phyloP scores from a whole-genome alignment of 2,113 vertebrate species.

The Orycteropus afer region DNA sequence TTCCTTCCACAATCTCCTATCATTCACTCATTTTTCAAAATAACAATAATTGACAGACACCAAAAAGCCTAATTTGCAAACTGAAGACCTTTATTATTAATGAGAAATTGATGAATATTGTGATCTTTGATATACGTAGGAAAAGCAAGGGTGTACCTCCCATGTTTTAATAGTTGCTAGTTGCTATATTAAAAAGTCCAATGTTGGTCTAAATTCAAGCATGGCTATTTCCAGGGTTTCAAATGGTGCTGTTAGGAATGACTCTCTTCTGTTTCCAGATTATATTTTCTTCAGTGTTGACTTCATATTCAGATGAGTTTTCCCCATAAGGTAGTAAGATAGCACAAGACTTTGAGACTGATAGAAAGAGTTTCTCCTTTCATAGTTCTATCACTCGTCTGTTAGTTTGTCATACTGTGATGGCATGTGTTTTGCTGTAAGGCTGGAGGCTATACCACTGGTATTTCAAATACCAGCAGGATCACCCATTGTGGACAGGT shows the following conservation, averaged over 20 bases:
- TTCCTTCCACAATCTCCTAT: rapidly evolving
- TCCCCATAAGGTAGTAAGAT: background rate
- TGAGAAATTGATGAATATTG: background rate
- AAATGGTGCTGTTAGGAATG: background rate
- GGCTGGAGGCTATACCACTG: no score
- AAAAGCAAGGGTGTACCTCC: background rate
- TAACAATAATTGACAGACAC: background rate
- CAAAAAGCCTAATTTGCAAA: background rate
- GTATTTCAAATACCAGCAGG: no score
- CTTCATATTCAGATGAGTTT: background rate
- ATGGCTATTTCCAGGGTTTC: background rate
- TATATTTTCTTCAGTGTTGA: background rate
- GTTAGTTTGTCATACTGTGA: no score
- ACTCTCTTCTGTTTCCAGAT: background rate
- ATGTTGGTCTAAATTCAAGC: background rate
- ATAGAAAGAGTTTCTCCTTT: background rate
- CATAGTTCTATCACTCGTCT: no score
- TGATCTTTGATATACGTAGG: background rate
- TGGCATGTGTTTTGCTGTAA: no score
- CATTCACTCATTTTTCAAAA: background rate
- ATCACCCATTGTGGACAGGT: no score
- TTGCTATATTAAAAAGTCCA: background rate
- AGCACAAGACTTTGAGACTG: background rate
- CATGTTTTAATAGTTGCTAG: rapidly evolving
- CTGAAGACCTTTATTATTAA: background rate